Evolutionary conservation across 2,888 invertebrate species (phyloP), one percentile per base, ranked within the genome.

Genomic region (Germaria angustata): DNA sequence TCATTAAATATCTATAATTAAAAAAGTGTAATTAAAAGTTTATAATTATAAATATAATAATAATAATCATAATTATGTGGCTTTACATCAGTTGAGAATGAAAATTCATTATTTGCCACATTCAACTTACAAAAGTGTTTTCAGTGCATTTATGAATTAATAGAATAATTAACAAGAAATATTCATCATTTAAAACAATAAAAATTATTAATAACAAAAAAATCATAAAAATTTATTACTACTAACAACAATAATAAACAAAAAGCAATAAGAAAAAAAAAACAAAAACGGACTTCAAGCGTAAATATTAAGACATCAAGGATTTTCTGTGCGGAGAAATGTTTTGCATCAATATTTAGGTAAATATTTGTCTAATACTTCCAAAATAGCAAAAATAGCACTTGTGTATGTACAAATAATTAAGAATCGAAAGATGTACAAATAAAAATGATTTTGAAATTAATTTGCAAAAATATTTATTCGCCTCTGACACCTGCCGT

Each of bases 261-360:
- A 59, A 39, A 2, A 13, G 15, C 20, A 22, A 1, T 0, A 49
- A 59, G 44, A 34, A 44, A 17, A n/a, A n/a, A n/a, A n/a, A n/a
- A 57, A 28, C 6, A 28, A 28, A 28, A 28, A 34, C 36, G 9
- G 39, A 68, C 61, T 2, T 71, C 75, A 22, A 82, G 83, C 53
- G 49, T 66, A 44, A 75, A 68, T 53, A 75, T 53, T 22, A 65
- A 72, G 44, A 76, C 84, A 69, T 77, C 81, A 76, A 85, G 84
- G 85, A 84, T 75, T 85, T 86, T 85, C 49, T 86, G 86, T 85
- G 85, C 86, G 89, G 86, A 90, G 90, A 89, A 87, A 90, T 90
- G 89, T 87, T 87, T 87, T 86, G 85, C 88, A 86, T 85, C 84
- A 86, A 87, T 86, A 87, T 88, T 84, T 85, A 89, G 89, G 89